Percentiles rank a stretch among this genome's conserved stretches.
These are phyloP conservation scores for Odontamblyopus lacepedii DNA, from an alignment of 2,797 vertebrate species.

Conservation along the genomic window DNA sequence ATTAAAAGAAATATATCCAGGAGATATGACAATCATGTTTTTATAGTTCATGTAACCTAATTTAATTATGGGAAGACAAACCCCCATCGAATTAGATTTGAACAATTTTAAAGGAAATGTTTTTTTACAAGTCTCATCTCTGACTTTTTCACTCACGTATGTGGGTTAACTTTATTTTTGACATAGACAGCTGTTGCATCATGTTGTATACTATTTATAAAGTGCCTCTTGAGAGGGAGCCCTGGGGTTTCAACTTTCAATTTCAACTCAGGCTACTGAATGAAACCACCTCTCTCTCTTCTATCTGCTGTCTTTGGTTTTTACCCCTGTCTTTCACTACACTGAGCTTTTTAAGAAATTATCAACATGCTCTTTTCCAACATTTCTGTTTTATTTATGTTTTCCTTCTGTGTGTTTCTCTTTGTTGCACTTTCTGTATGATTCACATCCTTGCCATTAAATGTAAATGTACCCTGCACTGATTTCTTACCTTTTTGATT, in stretches of 20 bases:
- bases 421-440: conserved; percentile 83
- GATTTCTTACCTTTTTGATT: conserved; percentile 61
- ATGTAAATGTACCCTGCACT: conserved; percentile 77
- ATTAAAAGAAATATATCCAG: conserved; percentile 5
- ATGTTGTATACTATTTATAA: conserved; percentile 72
- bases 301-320: conserved; percentile 5
- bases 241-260: conserved; percentile 54
- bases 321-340: conserved; percentile 22
- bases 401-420: conserved; percentile 76
- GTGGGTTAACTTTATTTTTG: conserved; percentile 66
- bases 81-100: conserved; percentile 8
- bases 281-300: conserved; percentile 31
- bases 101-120: conserved; percentile 8
- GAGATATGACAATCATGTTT: conserved; percentile 1
- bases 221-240: conserved; percentile 50
- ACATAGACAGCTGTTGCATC: conserved; percentile 72
- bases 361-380: conserved; percentile 34
- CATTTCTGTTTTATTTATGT: conserved; percentile 64
- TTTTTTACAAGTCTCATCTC: conserved; percentile 35
- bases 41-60: conserved; percentile 1
- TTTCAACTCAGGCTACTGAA: conserved; percentile 56
- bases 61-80: neutral
- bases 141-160: conserved; percentile 34
- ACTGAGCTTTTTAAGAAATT: conserved; percentile 46
- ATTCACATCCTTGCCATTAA: conserved; percentile 90